phyloP scores from a whole-genome alignment of 2,113 vertebrate species.

The Chaetops frenatus region DNA sequence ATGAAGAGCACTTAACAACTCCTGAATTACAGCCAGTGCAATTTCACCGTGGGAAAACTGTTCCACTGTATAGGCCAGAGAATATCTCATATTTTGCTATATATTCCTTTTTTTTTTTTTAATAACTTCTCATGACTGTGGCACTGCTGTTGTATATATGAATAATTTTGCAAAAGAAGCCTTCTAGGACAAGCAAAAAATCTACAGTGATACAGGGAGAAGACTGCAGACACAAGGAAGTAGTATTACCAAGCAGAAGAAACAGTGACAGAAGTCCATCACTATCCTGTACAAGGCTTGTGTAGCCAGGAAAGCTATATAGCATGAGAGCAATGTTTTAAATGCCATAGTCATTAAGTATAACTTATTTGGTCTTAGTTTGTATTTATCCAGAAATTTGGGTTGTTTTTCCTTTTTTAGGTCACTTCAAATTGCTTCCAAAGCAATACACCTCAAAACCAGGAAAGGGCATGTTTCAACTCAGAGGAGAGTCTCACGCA shows the following conservation, averaged over 20 bases:
- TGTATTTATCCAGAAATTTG: neutral
- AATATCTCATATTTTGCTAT: neutral
- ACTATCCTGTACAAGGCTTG: neutral
- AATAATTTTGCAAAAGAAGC: neutral
- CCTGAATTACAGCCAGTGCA: neutral
- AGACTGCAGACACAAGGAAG: neutral
- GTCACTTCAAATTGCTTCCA: neutral
- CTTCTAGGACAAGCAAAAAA: neutral
- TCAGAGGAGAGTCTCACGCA: neutral
- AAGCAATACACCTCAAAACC: neutral
- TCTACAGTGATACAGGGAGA: neutral
- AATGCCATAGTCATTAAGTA: neutral
- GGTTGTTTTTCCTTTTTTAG: neutral
- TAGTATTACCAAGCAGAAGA: neutral
- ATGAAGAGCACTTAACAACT: neutral
- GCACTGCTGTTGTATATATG: neutral
- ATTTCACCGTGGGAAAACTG: neutral
- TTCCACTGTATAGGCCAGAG: neutral
- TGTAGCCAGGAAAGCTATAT: neutral
- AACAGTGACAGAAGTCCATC: neutral
- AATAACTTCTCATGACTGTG: neutral
- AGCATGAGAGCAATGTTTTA: neutral
- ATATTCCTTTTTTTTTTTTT: neutral
- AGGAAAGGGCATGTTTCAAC: neutral
- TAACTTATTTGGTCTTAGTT: neutral